These are phyloP conservation scores for Melanerpes formicivorus DNA, from an alignment of 2,113 vertebrate genomes.

Conservation along the genomic window DNA sequence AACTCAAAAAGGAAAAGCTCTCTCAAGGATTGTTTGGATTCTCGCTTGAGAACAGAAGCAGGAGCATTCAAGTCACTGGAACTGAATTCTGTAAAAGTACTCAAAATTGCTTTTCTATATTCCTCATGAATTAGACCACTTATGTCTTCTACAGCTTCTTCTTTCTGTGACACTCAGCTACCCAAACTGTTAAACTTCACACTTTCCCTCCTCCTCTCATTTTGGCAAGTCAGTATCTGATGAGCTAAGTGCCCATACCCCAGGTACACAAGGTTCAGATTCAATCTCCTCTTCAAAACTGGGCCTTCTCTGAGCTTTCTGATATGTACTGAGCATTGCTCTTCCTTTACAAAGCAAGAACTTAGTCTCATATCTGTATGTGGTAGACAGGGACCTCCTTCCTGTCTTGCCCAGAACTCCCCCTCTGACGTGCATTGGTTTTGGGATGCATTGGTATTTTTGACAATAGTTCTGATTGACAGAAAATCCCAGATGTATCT, in stretches of 20 bases:
- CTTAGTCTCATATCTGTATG: accelerated
- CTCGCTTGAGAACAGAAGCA: not conserved
- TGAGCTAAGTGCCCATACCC: not conserved
- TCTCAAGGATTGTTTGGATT: not conserved
- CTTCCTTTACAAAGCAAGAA: not conserved
- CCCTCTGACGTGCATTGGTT: accelerated
- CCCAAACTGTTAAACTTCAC: not conserved
- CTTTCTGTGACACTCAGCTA: not conserved
- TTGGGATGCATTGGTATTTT: not conserved
- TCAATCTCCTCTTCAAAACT: not conserved
- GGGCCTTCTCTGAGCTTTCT: not conserved
- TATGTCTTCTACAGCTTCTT: not conserved
- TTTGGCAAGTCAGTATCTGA: not conserved
- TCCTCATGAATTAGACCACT: not conserved
- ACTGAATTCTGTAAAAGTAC: not conserved
- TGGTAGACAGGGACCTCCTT: not conserved
- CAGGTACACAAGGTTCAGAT: not conserved
- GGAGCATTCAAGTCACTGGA: not conserved
- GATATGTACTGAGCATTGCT: accelerated
- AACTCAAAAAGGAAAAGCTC: not conserved
- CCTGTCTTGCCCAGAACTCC: not conserved
- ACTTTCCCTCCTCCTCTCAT: not conserved
- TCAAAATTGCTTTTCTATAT: not conserved
- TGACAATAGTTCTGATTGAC: not conserved
- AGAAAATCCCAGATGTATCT: not conserved